phyloP scores from a whole-genome alignment of 2,888 invertebrate genomes.

The Venustoraphidia nigricollis region DNA sequence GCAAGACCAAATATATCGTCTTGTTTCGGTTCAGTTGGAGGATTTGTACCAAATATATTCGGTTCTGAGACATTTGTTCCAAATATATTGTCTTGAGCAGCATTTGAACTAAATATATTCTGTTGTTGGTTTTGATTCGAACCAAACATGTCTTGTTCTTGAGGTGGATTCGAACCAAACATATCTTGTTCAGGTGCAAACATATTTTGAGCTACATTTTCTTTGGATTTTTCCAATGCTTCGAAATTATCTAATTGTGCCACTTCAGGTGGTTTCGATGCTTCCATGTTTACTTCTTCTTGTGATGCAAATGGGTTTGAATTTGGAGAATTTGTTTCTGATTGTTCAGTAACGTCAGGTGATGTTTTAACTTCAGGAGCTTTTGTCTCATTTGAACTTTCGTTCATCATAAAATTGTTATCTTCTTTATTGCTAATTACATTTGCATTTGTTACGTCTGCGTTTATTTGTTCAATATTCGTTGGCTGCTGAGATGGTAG shows the following conservation, averaged over 20 bases:
- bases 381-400: not conserved
- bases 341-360: not conserved
- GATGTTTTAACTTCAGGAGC: slow-evolving; percentile 2
- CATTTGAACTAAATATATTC: slow-evolving; percentile 15
- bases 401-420: not conserved
- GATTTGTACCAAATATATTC: slow-evolving; percentile 2
- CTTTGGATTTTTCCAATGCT: not conserved
- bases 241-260: not conserved
- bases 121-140: slow-evolving; percentile 12
- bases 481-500: slow-evolving; percentile 9
- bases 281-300: slow-evolving; percentile 1
- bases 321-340: slow-evolving; percentile 1
- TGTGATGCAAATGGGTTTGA: slow-evolving; percentile 4
- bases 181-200: not conserved
- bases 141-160: slow-evolving; percentile 4
- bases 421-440: slow-evolving; percentile 1
- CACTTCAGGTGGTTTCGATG: not conserved
- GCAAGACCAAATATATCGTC: slow-evolving; percentile 10
- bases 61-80: slow-evolving; percentile 5
- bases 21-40: not conserved
- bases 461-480: slow-evolving; percentile 35
- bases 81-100: slow-evolving; percentile 6
- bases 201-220: not conserved
- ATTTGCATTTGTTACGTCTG: slow-evolving; percentile 28
- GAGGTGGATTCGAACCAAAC: slow-evolving; percentile 11